phyloP scores from a whole-genome alignment of 1,140 invertebrate genomes.

The Lucilia cuprina region DNA sequence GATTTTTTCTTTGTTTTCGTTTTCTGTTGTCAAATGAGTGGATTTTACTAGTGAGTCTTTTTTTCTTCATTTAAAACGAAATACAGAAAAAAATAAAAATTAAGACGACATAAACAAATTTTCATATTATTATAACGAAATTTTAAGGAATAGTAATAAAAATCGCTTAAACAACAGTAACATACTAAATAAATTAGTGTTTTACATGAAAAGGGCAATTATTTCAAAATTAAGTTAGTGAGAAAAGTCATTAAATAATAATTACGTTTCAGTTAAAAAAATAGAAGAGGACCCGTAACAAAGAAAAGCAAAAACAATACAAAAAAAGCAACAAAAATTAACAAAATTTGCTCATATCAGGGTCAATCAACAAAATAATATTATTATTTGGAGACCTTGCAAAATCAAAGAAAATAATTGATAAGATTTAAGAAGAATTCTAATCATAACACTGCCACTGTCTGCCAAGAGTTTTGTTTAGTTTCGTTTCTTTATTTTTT shows the following conservation, averaged over 20 bases:
- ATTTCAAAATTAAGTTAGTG: not conserved
- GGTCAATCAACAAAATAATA: slow-evolving; percentile 20
- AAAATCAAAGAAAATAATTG: slow-evolving; percentile 11
- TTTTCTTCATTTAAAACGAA: not conserved
- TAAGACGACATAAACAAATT: slow-evolving; percentile 32
- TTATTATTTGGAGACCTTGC: slow-evolving; percentile 26
- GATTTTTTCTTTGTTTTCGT: slow-evolving; percentile 3
- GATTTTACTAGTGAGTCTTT: not conserved
- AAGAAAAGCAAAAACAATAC: slow-evolving; percentile 9
- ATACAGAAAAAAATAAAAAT: slow-evolving; percentile 8
- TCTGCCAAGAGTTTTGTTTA: slow-evolving; percentile 18
- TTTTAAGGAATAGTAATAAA: not conserved
- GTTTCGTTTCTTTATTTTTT: not conserved
- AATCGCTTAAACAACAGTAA: not conserved
- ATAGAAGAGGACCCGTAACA: not conserved
- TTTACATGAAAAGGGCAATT: not conserved
- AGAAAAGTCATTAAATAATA: slow-evolving; percentile 28
- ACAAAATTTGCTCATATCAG: slow-evolving; percentile 25
- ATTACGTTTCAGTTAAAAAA: slow-evolving; percentile 19
- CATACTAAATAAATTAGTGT: not conserved
- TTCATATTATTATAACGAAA: not conserved
- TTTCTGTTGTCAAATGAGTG: not conserved
- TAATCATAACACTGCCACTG: slow-evolving; percentile 25
- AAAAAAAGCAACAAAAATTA: not conserved
- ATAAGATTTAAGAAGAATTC: slow-evolving; percentile 4